Evolutionary conservation across 2,113 vertebrate genomes (phyloP).

Genomic region (Salminus brasiliensis): DNA sequence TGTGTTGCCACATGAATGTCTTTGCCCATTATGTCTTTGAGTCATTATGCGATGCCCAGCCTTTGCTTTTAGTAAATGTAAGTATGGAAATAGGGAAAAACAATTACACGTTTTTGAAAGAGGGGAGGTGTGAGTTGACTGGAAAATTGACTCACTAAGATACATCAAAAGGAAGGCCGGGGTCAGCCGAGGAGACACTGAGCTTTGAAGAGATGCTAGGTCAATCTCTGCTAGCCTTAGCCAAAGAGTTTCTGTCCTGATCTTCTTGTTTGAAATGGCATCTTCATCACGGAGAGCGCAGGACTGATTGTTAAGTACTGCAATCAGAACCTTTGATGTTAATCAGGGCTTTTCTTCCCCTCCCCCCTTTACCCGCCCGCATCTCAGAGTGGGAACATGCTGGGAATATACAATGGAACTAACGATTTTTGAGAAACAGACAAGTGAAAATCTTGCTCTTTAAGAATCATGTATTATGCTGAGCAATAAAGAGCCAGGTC

Average conservation of each 20-base stretch:
- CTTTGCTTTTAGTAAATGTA: neutral
- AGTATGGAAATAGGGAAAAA: neutral
- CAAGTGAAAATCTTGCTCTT: neutral
- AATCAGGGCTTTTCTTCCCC: slow-evolving; percentile 63
- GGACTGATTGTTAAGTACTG: slow-evolving; percentile 73
- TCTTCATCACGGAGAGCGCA: slow-evolving; percentile 49
- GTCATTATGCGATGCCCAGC: neutral
- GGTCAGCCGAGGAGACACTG: slow-evolving; percentile 36
- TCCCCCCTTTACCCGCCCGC: neutral
- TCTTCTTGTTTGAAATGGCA: slow-evolving; percentile 39
- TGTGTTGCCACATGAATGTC: neutral
- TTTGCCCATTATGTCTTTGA: neutral
- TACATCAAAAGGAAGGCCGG: slow-evolving; percentile 50
- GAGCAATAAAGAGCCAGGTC: neutral
- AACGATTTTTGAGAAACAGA: slow-evolving; percentile 9
- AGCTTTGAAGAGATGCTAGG: slow-evolving; percentile 51
- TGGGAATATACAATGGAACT: slow-evolving; percentile 30
- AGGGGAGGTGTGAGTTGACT: neutral
- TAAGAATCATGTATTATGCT: neutral
- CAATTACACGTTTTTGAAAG: neutral
- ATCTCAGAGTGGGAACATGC: slow-evolving; percentile 1
- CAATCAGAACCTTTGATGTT: slow-evolving; percentile 75
- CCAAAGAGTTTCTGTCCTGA: slow-evolving; percentile 34
- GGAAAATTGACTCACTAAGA: neutral
- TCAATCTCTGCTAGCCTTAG: slow-evolving; percentile 48